Evolutionary conservation across 1,140 invertebrate species (phyloP), one percentile per base, ranked within the genome.

Genomic region (Heliconius eleuchia): DNA sequence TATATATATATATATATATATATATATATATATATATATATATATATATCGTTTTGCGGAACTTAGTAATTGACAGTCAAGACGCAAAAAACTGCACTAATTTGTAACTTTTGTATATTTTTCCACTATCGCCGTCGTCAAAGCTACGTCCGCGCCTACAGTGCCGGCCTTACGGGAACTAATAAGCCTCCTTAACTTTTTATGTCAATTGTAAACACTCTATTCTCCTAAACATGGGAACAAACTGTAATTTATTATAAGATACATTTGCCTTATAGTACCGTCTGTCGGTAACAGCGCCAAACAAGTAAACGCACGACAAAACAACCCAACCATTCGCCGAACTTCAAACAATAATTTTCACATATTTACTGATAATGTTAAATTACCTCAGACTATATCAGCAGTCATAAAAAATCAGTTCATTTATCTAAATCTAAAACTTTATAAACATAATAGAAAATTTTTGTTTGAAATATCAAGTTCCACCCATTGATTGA

Each of bases 331-430:
- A 73, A 50, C 34, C 79, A 82, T 81, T 73, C 70, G 70, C 70
- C 74, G 79, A 46, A 85, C 86, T 89, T 90, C 89, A 91, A 90
- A 92, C 89, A 89, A 90, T 76, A 89, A 89, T 90, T 91, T 89
- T 86, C 88, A 73, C 76, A 80, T 73, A 73, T 83, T 85, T 80
- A 73, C 74, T 79, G 79, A 80, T 72, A 80, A 23, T 73, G 23
- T 76, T 76, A 84, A 39, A 74, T 83, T 80, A 86, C 46, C 85
- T 92, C 86, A 90, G 86, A 90, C 88, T 89, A 85, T 85, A 83
- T 80, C 76, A 85, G 77, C 77, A 81, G 74, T 78, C 80, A 30
- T 70, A 81, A 81, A 81, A 83, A 86, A 86, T 89, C 85, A 88
- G 83, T 91, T 87, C 88, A 82, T 82, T 85, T 85, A 77, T 77